Evolutionary conservation across 1,140 invertebrate genomes (phyloP), one percentile per base, ranked within the genome.

Genomic region (Araneus ventricosus): DNA sequence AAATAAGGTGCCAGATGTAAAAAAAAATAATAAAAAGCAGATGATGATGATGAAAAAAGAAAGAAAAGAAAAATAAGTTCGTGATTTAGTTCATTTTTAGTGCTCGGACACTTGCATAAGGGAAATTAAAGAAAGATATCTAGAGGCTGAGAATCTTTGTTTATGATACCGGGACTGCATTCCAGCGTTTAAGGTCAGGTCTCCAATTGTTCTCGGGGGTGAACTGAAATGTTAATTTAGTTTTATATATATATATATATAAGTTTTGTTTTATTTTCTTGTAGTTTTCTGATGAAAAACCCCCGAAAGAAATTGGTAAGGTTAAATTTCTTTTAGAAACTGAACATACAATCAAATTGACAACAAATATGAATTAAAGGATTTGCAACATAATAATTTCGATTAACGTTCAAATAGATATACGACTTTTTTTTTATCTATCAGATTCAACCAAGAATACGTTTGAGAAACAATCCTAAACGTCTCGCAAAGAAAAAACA

Each of bases 41-140:
- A 52, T 14, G 45, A 52, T 52, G 45, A 52, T 17, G 45, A 52
- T 52, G 45, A 52, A 52, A 45, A 22, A 63, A 63, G 59, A n/a
- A n/a, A n/a, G 59, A 22, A 63, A n/a, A n/a, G 24, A 61, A 63
- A 63, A 63, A 63, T 63, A n/a, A 22, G n/a, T 63, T 63, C 59
- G 24, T 63, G 30, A 75, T 75, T 20, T 70, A 75, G 30, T 75
- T 75, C 70, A 75, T 34, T 75, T 22, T 34, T 37, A 75, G 20
- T 34, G 70, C 34, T 34, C 70, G 30, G 70, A 75, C 30, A 34
- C 17, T 17, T 75, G 30, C 34, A 37, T 20, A 75, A 75, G 20
- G 70, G 34, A 75, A 75, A 75, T 75, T 75, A 75, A 75, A 75
- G n/a, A 63, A n/a, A 24, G 70, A 75, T 75, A 75, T 34, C 70